phyloP scores from a whole-genome alignment of 2,888 invertebrate genomes.

The Hetaerina titia region DNA sequence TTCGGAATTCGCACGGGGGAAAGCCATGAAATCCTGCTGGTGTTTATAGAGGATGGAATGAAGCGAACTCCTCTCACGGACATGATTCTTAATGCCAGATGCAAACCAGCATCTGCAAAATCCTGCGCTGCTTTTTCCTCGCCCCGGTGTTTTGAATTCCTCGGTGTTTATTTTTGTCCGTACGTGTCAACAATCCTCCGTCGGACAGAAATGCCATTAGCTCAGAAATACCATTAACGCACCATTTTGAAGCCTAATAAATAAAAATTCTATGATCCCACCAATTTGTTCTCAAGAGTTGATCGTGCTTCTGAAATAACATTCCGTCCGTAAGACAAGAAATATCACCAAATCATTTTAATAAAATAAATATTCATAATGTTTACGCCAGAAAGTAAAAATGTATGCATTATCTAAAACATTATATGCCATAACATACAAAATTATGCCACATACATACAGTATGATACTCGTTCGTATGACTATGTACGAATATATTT shows the following conservation, averaged over 20 bases:
- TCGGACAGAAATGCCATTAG: not conserved
- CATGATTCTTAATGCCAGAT: slow-evolving; percentile 2
- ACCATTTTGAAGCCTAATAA: not conserved
- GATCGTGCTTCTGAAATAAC: not conserved
- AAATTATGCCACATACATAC: too few relatives aligned
- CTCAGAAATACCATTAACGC: not conserved
- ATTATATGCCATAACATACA: too few relatives aligned
- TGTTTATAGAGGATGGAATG: not conserved
- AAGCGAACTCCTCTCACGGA: not conserved
- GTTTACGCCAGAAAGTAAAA: too few relatives aligned
- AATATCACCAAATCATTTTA: too few relatives aligned
- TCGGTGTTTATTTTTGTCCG: not conserved
- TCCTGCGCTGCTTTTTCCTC: not conserved
- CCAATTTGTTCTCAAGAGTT: too few relatives aligned
- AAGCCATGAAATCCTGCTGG: not conserved
- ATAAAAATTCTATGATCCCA: not conserved
- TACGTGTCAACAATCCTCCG: not conserved
- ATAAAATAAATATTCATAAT: too few relatives aligned
- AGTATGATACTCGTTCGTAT: too few relatives aligned
- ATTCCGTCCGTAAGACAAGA: too few relatives aligned
- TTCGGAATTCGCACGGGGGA: not conserved
- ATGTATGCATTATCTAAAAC: too few relatives aligned
- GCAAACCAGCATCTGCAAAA: not conserved
- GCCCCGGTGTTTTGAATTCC: not conserved
- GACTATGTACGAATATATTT: too few relatives aligned